A percentile compares a stretch with the other conserved stretches of the same genome.
phyloP scores from a whole-genome alignment of 35 echinoderm and acorn worm species.

The Apostichopus californicus region DNA sequence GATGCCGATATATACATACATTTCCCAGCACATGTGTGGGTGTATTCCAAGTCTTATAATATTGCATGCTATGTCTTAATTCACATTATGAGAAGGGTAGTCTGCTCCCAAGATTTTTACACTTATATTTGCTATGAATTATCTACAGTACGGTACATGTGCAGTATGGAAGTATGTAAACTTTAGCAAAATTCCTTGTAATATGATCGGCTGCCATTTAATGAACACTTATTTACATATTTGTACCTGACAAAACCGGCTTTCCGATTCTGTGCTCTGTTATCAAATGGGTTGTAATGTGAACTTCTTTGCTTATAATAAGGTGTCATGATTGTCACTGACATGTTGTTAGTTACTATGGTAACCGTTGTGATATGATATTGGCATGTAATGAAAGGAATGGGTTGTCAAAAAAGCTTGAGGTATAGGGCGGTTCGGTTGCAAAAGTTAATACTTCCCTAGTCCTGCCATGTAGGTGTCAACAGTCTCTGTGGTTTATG shows the following conservation, averaged over 20 bases:
- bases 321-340: constrained; percentile 1
- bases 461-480: neutral
- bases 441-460: neutral
- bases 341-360: constrained; percentile 14
- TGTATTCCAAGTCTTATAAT: too few relatives aligned
- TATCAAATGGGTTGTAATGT: constrained; percentile 11
- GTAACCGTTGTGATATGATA: neutral
- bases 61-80: too few relatives aligned
- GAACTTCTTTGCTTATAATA: constrained; percentile 2
- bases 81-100: too few relatives aligned
- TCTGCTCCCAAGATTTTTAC: too few relatives aligned
- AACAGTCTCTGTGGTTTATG: neutral
- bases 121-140: too few relatives aligned
- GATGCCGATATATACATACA: too few relatives aligned
- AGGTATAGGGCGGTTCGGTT: neutral
- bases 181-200: too few relatives aligned
- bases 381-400: constrained; percentile 1
- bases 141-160: too few relatives aligned
- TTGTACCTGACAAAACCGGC: neutral
- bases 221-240: neutral
- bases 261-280: neutral
- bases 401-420: neutral
- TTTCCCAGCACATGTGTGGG: too few relatives aligned
- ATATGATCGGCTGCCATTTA: neutral
- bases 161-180: too few relatives aligned